Base-by-base conservation (phyloP, 2,113 vertebrate species). In the Camelus dromedarius region DNA sequence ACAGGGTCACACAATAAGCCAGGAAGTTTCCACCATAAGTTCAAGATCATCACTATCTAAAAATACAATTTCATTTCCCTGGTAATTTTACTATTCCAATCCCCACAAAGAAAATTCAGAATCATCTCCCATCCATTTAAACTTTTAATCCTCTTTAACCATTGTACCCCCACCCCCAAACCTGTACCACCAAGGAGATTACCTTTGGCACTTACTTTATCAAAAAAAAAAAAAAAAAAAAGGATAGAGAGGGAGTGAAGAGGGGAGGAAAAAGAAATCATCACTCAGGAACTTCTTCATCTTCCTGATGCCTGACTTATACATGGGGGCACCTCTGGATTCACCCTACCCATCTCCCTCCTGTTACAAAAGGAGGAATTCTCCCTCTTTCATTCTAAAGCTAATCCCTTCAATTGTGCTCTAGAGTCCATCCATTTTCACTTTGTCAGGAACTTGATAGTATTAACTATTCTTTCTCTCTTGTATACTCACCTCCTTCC, bases 51-150 rank as follows among this genome's bases (percentile, higher is more conserved):
- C 24, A 64, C 14, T 86, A 90, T 14, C n/a, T 35, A 58, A 93
- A 90, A 86, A 69, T 35, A 67, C 72, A 58, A 52, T 72, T 52
- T 67, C 1, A 81, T 42, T 46, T 75, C 66, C 52, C 48, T 42
- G n/a, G 13, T 67, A 82, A 83, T 73, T 93, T 89, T 38, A 92
- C 20, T 89, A 15, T 85, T 84, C 18, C 5, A 93, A 69, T 75
- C 18, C 4, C 28, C 16, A 85, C 28, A 52, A 73, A 48, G n/a
- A 85, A 67, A 66, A 66, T n/a, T 12, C 4, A n/a, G 42, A 69
- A 85, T 81, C n/a, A 50, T 54, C 30, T 46, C 24, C 10, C 77
- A 15, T 64, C n/a, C 26, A 42, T 66, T 77, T 66, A 84, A 66
- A 72, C 30, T 26, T 76, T 30, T 30, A 56, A 76, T 56, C 30